These are phyloP conservation scores for Ceratotherium simum DNA, from an alignment of 2,113 vertebrate genomes.

Conservation along the genomic window DNA sequence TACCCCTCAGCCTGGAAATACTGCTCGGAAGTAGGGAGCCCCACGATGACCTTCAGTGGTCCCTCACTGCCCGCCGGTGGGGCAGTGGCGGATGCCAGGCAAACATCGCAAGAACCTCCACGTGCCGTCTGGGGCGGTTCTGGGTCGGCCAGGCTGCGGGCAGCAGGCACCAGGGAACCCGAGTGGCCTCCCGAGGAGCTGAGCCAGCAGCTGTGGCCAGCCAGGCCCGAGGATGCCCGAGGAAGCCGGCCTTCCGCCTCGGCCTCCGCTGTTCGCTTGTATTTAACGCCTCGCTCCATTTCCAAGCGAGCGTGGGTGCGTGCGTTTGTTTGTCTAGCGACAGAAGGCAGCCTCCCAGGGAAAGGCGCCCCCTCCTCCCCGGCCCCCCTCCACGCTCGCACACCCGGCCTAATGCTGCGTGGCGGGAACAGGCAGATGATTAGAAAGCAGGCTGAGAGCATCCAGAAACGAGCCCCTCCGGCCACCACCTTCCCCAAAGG, in stretches of 20 bases:
- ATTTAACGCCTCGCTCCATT: slow-evolving; percentile 73
- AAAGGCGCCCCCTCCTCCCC: neutral
- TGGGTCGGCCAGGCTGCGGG: neutral
- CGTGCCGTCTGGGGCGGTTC: neutral
- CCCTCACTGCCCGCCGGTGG: neutral
- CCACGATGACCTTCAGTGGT: neutral
- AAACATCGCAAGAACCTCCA: rapidly evolving
- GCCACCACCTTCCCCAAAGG: neutral
- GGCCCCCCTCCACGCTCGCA: neutral
- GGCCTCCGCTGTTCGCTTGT: slow-evolving; percentile 51
- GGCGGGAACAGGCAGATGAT: slow-evolving; percentile 54
- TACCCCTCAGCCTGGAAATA: neutral
- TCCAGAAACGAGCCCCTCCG: neutral
- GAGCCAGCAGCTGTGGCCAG: rapidly evolving
- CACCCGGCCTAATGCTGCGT: slow-evolving; percentile 60
- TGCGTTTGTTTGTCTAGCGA: slow-evolving; percentile 76
- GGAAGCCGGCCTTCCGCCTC: neutral
- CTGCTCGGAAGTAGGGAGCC: neutral
- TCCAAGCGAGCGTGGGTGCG: slow-evolving; percentile 66
- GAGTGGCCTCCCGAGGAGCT: neutral
- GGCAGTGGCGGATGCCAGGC: neutral
- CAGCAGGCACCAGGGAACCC: neutral
- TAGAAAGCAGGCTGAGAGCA: slow-evolving; percentile 40
- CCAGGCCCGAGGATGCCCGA: neutral
- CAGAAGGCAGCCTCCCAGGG: slow-evolving; percentile 81